Evolutionary conservation across 1,140 invertebrate genomes (phyloP).

Genomic region (Ostrea denselamellosa): DNA sequence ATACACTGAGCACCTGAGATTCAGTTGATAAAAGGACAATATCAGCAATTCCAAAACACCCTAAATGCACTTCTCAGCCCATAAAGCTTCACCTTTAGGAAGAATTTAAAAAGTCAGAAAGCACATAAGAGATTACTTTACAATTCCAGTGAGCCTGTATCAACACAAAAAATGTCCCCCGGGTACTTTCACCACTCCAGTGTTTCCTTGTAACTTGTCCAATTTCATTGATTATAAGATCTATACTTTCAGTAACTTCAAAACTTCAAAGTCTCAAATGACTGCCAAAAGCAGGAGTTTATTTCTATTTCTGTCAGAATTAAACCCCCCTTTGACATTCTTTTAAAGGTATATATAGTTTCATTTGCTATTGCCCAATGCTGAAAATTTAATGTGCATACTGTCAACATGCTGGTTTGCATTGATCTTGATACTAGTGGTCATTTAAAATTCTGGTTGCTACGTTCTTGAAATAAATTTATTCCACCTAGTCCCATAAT

Average conservation of each 20-base stretch:
- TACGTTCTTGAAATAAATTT: constrained; percentile 10
- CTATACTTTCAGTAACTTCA: constrained; percentile 25
- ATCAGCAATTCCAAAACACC: not conserved
- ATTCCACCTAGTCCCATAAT: not conserved
- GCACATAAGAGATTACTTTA: constrained; percentile 5
- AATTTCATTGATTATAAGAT: constrained; percentile 34
- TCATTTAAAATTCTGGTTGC: constrained; percentile 13
- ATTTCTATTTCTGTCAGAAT: constrained; percentile 27
- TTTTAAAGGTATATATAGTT: constrained; percentile 28
- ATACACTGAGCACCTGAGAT: not conserved
- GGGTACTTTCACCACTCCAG: not conserved
- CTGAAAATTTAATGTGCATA: constrained; percentile 4
- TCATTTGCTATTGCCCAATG: constrained; percentile 14
- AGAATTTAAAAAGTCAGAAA: constrained; percentile 30
- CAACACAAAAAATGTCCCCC: constrained; percentile 32
- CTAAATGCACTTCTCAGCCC: not conserved
- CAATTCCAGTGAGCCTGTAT: not conserved
- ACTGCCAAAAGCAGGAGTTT: constrained; percentile 25
- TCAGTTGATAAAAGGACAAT: not conserved
- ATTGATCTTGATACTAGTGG: not conserved
- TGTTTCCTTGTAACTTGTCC: constrained; percentile 28
- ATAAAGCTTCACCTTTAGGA: constrained; percentile 19
- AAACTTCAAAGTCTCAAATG: constrained; percentile 16
- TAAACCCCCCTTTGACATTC: constrained; percentile 36
- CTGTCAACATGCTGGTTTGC: not conserved